phyloP scores from a whole-genome alignment of 2,113 vertebrate genomes.

The Polypterus senegalus region DNA sequence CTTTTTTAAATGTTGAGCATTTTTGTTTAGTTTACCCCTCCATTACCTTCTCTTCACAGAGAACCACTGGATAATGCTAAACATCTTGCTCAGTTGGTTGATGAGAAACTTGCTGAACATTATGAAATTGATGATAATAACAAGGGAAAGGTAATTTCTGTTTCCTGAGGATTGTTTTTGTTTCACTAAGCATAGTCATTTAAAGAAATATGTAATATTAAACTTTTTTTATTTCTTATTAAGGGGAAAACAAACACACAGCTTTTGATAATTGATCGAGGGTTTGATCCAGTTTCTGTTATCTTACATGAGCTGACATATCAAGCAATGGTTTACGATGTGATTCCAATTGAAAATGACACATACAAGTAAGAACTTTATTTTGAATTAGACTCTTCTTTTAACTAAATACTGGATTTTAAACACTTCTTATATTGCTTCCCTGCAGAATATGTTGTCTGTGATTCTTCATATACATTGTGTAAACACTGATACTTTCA shows the following conservation, averaged over 20 bases:
- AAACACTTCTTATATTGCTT: not conserved
- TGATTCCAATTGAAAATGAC: constrained; percentile 79
- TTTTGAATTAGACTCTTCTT: constrained; percentile 3
- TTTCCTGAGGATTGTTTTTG: no score
- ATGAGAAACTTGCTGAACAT: constrained; percentile 66
- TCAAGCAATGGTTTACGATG: constrained; percentile 94
- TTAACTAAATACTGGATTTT: not conserved
- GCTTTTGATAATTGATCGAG: constrained; percentile 84
- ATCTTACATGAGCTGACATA: constrained; percentile 93
- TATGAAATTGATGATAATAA: constrained; percentile 69
- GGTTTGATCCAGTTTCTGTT: constrained; percentile 85
- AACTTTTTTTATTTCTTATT: constrained; percentile 19
- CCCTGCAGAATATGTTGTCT: not conserved
- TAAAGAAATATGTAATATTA: no score
- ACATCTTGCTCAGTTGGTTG: constrained; percentile 74
- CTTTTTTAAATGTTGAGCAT: not conserved
- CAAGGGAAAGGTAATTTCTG: constrained; percentile 65
- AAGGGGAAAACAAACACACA: constrained; percentile 88
- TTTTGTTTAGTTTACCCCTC: not conserved
- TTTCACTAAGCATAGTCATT: no score
- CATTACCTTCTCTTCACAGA: constrained; percentile 41
- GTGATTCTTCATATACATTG: not conserved
- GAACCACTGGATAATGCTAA: constrained; percentile 62
- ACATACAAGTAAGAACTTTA: constrained; percentile 71
- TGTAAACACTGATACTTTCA: not conserved